Conservation (phyloP, 2,797 vertebrate species). For the Mus spretus region DNA sequence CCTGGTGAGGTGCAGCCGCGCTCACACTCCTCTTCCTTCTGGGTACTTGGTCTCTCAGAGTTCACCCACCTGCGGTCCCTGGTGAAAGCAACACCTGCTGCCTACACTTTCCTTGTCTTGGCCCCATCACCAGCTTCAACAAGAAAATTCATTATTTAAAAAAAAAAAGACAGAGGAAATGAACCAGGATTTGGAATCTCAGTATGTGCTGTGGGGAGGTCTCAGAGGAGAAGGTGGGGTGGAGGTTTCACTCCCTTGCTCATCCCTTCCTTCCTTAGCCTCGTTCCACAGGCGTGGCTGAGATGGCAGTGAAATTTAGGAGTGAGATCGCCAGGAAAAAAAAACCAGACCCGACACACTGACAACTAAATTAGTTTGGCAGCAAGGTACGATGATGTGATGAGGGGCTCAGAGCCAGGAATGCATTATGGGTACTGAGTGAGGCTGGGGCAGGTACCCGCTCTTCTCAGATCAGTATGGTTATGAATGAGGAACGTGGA, state of each 20-base stretch:
- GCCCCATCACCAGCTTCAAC: slow-evolving; percentile 51
- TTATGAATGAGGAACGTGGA: background rate
- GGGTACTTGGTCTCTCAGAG: slow-evolving; percentile 45
- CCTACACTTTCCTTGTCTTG: slow-evolving; percentile 66
- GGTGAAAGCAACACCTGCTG: slow-evolving; percentile 61
- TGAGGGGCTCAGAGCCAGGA: slow-evolving; percentile 54
- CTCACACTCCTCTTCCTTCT: slow-evolving; percentile 11
- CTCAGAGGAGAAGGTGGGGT: slow-evolving; percentile 59
- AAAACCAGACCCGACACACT: background rate
- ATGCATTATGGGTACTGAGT: slow-evolving; percentile 43
- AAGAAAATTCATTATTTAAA: slow-evolving; percentile 74
- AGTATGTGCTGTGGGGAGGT: slow-evolving; percentile 77
- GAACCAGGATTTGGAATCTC: slow-evolving; percentile 80
- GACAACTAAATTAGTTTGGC: slow-evolving; percentile 77
- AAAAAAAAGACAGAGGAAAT: slow-evolving; percentile 74
- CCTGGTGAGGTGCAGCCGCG: background rate
- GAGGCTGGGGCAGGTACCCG: slow-evolving; percentile 30
- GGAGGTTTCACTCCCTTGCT: background rate
- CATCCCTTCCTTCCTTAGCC: slow-evolving; percentile 41
- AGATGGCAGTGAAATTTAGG: slow-evolving; percentile 45
- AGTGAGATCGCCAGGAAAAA: slow-evolving; percentile 18
- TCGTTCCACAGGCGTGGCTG: slow-evolving; percentile 36
- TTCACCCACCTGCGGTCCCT: slow-evolving; percentile 1
- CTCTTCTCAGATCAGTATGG: slow-evolving; percentile 5
- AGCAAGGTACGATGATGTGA: slow-evolving; percentile 52